A percentile compares a stretch with the other conserved stretches of the same genome.
Evolutionary conservation across 2,888 invertebrate species (phyloP).

Genomic region (Mylabris sibirica): DNA sequence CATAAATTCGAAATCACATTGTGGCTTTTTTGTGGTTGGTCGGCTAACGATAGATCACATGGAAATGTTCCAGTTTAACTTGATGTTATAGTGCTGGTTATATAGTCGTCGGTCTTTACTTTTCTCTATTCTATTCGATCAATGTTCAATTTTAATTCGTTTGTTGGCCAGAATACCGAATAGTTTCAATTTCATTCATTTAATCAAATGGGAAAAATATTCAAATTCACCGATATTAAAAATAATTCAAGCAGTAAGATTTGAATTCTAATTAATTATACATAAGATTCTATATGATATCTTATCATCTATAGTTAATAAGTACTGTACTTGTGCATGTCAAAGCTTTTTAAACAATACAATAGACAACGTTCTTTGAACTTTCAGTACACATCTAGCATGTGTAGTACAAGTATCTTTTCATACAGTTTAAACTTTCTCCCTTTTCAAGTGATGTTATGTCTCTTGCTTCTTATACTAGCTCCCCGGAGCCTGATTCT

Average conservation of each 20-base stretch:
- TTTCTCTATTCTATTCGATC: constrained; percentile 3
- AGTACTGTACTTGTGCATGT: background rate
- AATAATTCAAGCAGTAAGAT: background rate
- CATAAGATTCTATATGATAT: background rate
- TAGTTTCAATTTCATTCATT: background rate
- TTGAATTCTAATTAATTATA: background rate
- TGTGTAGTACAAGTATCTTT: background rate
- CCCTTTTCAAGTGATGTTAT: constrained; percentile 7
- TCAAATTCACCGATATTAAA: background rate
- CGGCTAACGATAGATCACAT: constrained; percentile 35
- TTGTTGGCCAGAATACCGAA: constrained; percentile 19
- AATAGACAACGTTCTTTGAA: constrained; percentile 10
- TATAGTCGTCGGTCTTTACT: constrained; percentile 6
- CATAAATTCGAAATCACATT: constrained; percentile 41
- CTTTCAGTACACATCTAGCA: background rate
- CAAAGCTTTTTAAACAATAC: background rate
- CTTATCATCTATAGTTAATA: background rate
- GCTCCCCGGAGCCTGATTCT: constrained; percentile 27
- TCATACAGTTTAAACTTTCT: background rate
- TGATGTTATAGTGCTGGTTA: constrained; percentile 18
- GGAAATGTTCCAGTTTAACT: constrained; percentile 18
- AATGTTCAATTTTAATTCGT: constrained; percentile 27
- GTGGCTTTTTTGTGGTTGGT: constrained; percentile 16
- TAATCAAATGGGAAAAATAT: background rate
- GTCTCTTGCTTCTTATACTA: constrained; percentile 22